Base-by-base conservation (phyloP, 2,113 vertebrate genomes). In the Lampris megalopsis region DNA sequence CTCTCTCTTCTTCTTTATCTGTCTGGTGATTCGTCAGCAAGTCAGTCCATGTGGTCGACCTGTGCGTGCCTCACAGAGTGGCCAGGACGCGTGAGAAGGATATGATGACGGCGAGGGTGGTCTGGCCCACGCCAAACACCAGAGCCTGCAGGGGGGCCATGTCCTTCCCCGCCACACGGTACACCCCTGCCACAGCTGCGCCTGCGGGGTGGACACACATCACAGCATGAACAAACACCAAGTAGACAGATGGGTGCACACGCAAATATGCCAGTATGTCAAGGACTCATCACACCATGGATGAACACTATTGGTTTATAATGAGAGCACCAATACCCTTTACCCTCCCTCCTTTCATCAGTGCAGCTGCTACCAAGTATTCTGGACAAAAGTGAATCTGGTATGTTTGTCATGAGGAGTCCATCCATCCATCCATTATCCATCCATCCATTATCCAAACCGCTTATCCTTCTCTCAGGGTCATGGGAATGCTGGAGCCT, bases 131-230 rank as follows among this genome's bases (percentile, higher is more conserved):
- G 2, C 98, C 98, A 73, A 98, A 97, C 53, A 99, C 95, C 90
- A 99, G 94, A 1, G 98, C 97, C 94, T 99, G 96, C 83, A 99
- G 87, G 0, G 97, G 98, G 58, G 95, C 95, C 97, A 99, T 99
- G 88, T 95, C 97, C 92, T 99, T 99, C 63, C 98, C 98, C 0
- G 98, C 97, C 1, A 98, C 96, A 38, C 97, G 94, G 94, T 99
- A 99, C 85, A 99, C 98, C 47, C 97, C 97, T 0, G 98, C 98
- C 47, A 99, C 97, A 0, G 97, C 97, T 0, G 97, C 97, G 90
- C 98, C 98, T 99, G 81, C 0, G 40, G 66, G 63, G 45, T 2
- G 3, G 11, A 2, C 50, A 66, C 57, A 68, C 63, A 60, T 24
- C 57, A 45, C 4, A 57, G 58, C 11, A 62, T 50, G 59, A 52